These are phyloP conservation scores for Phaedon cochleariae DNA, from an alignment of 2,888 invertebrate species.

Conservation along the genomic window DNA sequence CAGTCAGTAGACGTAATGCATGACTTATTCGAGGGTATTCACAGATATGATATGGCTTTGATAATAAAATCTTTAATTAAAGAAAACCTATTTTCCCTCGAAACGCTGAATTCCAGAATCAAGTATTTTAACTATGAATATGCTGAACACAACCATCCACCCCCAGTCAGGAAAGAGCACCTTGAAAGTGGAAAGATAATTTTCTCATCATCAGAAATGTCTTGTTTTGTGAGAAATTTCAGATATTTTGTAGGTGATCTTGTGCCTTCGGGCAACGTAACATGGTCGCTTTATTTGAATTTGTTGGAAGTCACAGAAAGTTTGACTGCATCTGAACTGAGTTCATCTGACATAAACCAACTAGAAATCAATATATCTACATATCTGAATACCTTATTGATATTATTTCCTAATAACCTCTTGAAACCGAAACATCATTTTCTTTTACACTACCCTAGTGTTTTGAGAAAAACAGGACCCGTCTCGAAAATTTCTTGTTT, in stretches of 20 bases:
- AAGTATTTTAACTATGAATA: constrained; percentile 27
- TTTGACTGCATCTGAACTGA: constrained; percentile 21
- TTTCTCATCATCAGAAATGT: constrained; percentile 50
- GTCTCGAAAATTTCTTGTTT: constrained; percentile 19
- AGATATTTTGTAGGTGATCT: constrained; percentile 43
- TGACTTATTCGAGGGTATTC: constrained; percentile 35
- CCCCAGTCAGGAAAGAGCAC: constrained; percentile 23
- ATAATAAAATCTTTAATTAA: constrained; percentile 25
- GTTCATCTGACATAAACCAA: constrained; percentile 23
- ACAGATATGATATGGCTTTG: constrained; percentile 36
- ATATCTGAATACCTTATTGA: background rate
- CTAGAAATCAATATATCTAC: constrained; percentile 15
- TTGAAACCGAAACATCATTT: constrained; percentile 32
- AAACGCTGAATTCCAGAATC: constrained; percentile 29
- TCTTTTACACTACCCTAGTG: constrained; percentile 35
- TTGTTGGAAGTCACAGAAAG: constrained; percentile 40
- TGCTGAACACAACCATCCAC: constrained; percentile 25
- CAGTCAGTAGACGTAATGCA: constrained; percentile 34
- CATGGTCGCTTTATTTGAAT: constrained; percentile 2
- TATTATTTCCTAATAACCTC: constrained; percentile 1
- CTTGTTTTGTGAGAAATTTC: constrained; percentile 44
- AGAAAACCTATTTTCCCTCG: constrained; percentile 27
- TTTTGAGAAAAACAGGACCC: constrained; percentile 17
- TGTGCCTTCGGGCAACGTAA: constrained; percentile 22
- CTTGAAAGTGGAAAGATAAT: constrained; percentile 34